phyloP scores from a whole-genome alignment of 2,888 invertebrate species.

The Metopia argyrocephala region DNA sequence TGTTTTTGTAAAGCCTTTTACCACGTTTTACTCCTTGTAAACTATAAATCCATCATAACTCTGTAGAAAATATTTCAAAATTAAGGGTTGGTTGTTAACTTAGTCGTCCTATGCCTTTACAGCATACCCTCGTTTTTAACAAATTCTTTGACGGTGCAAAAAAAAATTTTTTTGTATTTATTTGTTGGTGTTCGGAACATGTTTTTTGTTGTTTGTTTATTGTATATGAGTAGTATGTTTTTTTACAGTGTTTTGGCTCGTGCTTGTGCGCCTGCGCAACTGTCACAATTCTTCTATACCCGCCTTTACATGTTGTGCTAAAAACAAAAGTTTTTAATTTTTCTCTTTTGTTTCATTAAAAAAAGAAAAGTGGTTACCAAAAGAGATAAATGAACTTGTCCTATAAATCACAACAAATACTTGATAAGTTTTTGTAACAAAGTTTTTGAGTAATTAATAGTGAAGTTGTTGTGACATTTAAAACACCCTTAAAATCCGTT shows the following conservation, averaged over 20 bases:
- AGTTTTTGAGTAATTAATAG: no score
- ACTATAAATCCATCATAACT: not conserved
- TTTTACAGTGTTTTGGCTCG: slow-evolving; percentile 44
- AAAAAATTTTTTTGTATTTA: not conserved
- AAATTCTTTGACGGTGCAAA: no score
- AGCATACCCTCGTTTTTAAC: not conserved
- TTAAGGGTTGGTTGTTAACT: slow-evolving; percentile 41
- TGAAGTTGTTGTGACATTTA: no score
- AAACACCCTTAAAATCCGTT: not conserved
- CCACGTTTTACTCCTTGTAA: no score
- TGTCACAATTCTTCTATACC: slow-evolving; percentile 58
- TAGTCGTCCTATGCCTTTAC: not conserved
- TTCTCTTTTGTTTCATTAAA: slow-evolving; percentile 7
- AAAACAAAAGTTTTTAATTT: no score
- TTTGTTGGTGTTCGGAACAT: slow-evolving; percentile 20
- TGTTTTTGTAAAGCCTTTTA: not conserved
- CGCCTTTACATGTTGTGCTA: no score
- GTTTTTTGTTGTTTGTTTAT: not conserved
- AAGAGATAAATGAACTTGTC: slow-evolving; percentile 17
- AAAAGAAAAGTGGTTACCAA: slow-evolving; percentile 13
- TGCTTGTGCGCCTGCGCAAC: slow-evolving; percentile 40
- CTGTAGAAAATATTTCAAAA: no score
- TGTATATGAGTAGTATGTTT: no score
- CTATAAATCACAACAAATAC: slow-evolving; percentile 4
- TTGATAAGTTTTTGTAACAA: not conserved